Evolutionary conservation across 2,797 vertebrate genomes (phyloP), one percentile per base, ranked within the genome.

Genomic region (Labroides dimidiatus): DNA sequence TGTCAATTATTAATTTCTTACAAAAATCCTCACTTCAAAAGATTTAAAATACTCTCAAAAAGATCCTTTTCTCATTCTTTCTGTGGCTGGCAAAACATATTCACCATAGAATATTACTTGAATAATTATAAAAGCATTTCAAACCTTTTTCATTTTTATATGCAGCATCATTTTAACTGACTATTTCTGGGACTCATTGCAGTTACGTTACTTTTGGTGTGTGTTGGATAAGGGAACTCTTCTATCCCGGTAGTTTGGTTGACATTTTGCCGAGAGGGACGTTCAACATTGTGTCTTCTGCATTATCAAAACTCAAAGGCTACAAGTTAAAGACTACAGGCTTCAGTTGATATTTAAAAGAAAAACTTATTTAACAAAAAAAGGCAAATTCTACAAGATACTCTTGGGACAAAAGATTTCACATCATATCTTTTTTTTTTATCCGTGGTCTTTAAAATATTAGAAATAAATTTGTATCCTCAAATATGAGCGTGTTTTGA

Each of bases 401-500:
- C 44, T 16, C 21, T 4, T 15, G 13, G 8, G 16, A 30, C 7
- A 16, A 17, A 60, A 65, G 44, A 52, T 58, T 69, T 72, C 36
- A 58, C 19, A 30, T 69, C n/a, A 78, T 44, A 77, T 75, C 24
- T 71, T 64, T 36, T 55, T 36, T 3, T 0, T 75, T 78, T 64
- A 53, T n/a, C 8, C 15, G n/a, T 11, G 21, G 54, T 48, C 57
- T 55, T 48, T 7, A 52, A 78, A 76, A 71, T 24, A 48, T 21
- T 41, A 12, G 62, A 76, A 68, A 64, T 12, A 82, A 72, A 78
- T 45, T 41, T 60, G 33, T 50, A 54, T 64, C 56, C 63, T 71
- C 37, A 75, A 74, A 81, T 64, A 65, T 48, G 37, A 59, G 59
- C 49, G 27, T 23, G 33, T 24, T 80, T 80, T 78, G 78, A 76